A percentile compares a stretch with the other conserved stretches of the same genome.
These are phyloP conservation scores for Phocoena sinus DNA, from an alignment of 2,113 vertebrate species.

Conservation along the genomic window DNA sequence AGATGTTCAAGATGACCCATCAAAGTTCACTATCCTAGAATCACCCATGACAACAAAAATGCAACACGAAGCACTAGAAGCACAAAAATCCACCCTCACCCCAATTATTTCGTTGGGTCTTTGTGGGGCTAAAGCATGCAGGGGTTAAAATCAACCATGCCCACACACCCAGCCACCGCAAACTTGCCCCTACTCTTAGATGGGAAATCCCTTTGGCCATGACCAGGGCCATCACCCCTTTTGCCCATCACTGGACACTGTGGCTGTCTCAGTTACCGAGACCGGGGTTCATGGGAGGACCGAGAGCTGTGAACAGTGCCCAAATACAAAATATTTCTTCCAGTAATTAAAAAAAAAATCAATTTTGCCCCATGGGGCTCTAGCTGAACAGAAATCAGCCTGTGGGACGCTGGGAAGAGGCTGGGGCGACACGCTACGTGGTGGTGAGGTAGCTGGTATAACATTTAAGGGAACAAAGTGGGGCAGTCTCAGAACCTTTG, in stretches of 20 bases:
- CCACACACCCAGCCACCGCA: too few species aligned
- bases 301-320: background rate
- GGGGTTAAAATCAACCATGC: background rate
- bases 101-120: background rate
- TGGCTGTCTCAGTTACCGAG: background rate
- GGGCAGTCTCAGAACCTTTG: background rate
- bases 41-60: background rate
- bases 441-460: background rate
- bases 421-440: accelerated
- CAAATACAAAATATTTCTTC: background rate
- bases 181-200: background rate
- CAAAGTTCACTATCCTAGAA: background rate
- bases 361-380: background rate
- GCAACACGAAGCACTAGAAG: accelerated
- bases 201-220: too few species aligned
- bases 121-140: accelerated
- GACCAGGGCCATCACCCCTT: background rate
- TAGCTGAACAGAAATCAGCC: background rate
- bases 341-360: background rate
- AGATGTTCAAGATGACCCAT: background rate
- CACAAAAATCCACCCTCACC: background rate
- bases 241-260: background rate
- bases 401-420: background rate
- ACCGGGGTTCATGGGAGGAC: accelerated
- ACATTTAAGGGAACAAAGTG: background rate